Evolutionary conservation across 2,888 invertebrate genomes (phyloP).

Genomic region (Dexiosoma caninum): DNA sequence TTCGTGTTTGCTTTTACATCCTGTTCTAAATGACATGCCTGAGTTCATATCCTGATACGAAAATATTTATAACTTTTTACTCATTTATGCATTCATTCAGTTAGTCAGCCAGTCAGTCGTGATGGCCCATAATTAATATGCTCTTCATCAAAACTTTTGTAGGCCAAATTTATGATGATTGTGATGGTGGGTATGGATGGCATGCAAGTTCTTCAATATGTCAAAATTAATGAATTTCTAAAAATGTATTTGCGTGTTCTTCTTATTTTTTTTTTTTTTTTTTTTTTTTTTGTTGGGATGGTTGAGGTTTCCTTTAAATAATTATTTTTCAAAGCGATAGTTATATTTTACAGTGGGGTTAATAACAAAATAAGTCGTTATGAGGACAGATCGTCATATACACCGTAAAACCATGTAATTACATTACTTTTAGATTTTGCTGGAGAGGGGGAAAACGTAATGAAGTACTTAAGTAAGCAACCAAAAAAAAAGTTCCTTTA

Average conservation of each 20-base stretch:
- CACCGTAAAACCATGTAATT: no score
- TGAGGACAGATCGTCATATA: no score
- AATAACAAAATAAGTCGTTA: no score
- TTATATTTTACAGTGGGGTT: no score
- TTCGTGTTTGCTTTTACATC: conserved; percentile 35
- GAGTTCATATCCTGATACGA: conserved; percentile 59
- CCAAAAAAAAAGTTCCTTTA: no score
- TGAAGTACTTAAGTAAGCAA: no score
- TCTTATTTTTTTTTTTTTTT: not conserved
- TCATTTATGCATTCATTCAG: conserved; percentile 3
- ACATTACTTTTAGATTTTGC: no score
- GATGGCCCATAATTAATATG: conserved; percentile 74
- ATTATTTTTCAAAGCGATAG: no score
- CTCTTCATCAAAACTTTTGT: conserved; percentile 68
- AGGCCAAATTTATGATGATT: conserved; percentile 52
- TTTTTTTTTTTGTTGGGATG: no score
- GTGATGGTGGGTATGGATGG: not conserved
- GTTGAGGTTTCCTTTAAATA: no score
- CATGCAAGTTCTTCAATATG: conserved; percentile 14
- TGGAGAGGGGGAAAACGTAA: no score
- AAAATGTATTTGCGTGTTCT: conserved; percentile 33
- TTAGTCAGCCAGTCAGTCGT: conserved; percentile 42
- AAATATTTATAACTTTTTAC: conserved; percentile 25
- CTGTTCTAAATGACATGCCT: conserved; percentile 59
- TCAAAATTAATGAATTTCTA: conserved; percentile 51